phyloP scores from a whole-genome alignment of 2,888 invertebrate species.

The Dolomedes plantarius region DNA sequence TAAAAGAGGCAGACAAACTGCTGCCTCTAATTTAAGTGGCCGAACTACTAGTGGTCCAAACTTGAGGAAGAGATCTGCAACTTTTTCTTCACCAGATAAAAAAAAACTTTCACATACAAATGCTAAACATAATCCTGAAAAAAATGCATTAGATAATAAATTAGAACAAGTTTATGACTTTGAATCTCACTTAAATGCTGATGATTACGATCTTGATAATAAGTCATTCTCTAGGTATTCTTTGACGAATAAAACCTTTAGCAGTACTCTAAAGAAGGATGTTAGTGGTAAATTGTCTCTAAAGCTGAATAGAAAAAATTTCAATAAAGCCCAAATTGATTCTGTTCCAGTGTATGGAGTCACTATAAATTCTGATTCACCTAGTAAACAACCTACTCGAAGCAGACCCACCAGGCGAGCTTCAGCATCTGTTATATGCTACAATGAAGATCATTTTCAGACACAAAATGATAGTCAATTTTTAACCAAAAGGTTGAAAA shows the following conservation, averaged over 20 bases:
- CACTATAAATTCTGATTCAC: neutral
- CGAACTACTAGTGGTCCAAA: neutral
- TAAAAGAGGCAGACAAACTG: neutral
- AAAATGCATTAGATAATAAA: neutral
- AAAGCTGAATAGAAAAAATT: conserved; percentile 24
- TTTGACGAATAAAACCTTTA: neutral
- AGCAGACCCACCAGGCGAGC: neutral
- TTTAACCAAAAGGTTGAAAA: neutral
- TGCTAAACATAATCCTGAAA: neutral
- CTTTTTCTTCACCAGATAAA: neutral
- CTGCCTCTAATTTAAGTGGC: neutral
- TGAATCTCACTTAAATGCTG: neutral
- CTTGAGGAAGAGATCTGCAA: neutral
- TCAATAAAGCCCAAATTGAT: neutral
- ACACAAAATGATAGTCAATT: neutral
- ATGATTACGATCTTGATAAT: neutral
- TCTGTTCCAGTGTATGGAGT: neutral
- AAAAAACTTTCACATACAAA: neutral
- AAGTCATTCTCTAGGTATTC: neutral
- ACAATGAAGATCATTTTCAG: neutral
- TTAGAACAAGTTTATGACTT: neutral
- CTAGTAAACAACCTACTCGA: no score
- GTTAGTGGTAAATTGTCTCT: conserved; percentile 35
- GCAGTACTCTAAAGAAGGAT: neutral
- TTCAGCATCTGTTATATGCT: neutral